Percentiles rank a stretch among this genome's conserved stretches.
Evolutionary conservation across 2,797 vertebrate genomes (phyloP).

Genomic region (Setipinna tenuifilis): DNA sequence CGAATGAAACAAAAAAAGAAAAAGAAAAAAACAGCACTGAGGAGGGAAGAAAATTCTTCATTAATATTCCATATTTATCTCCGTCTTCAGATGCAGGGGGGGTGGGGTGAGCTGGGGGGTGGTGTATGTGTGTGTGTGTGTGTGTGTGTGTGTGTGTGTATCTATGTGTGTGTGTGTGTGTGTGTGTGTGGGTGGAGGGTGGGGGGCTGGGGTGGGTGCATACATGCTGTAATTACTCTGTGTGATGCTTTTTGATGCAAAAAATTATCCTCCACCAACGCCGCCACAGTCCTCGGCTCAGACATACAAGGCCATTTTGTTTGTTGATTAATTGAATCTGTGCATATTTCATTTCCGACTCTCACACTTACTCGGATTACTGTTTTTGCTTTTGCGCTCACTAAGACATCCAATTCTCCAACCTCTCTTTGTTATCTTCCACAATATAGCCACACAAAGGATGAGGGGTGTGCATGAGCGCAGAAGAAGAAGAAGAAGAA

Average conservation of each 20-base stretch:
- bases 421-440: not conserved
- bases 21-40: slow-evolving; percentile 37
- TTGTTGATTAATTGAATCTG: slow-evolving; percentile 59
- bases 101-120: not conserved
- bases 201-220: not conserved
- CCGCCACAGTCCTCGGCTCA: slow-evolving; percentile 25
- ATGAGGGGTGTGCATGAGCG: not conserved
- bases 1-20: not conserved
- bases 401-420: not conserved
- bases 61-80: slow-evolving; percentile 55
- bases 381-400: not conserved
- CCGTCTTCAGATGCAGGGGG: not conserved
- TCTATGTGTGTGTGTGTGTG: too few species aligned
- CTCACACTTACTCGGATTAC: slow-evolving; percentile 4
- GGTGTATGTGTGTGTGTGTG: not conserved
- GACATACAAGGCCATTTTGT: slow-evolving; percentile 49
- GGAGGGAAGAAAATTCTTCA: slow-evolving; percentile 42
- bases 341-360: not conserved
- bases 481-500: not conserved
- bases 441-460: not conserved
- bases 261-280: slow-evolving; percentile 36
- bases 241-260: slow-evolving; percentile 41
- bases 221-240: slow-evolving; percentile 36
- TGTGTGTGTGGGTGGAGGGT: not conserved
- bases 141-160: not conserved